Base-by-base conservation (phyloP, 2,797 vertebrate genomes). In the Malacoctenus gilli region DNA sequence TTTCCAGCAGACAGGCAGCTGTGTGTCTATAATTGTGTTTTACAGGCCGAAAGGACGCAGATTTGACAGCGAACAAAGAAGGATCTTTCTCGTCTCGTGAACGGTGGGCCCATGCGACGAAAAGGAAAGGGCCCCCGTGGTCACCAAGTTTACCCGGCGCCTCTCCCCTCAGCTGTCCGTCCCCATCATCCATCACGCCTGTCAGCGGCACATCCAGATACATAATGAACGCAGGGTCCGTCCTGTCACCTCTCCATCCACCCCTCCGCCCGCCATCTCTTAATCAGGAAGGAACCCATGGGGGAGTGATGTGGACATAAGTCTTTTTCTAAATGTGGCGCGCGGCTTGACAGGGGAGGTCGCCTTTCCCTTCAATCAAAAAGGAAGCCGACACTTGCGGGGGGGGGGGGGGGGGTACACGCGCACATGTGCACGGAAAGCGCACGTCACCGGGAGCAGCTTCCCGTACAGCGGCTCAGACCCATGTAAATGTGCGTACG, bases 341-440 rank as follows among this genome's bases (percentile, higher is more conserved):
- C 0, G 4, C 30, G 12, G 39, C 49, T 37, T 83, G 85, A 88
- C 82, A 75, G 55, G 25, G 57, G 71, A 85, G 80, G 81, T 82
- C 51, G 5, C 28, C 12, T 51, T 51, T 48, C 34, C 47, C 30
- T 67, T 87, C 64, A 49, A 44, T 86, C 83, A 88, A 65, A 59
- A 15, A n/a, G n/a, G 12, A 53, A 51, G 59, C 9, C 3, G 12
- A 59, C 43, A 58, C 40, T 25, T 22, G n/a, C 1, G 1, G 13
- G 4, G 12, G 4, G 28, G 8, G n/a, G 1, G 1, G 13, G 4
- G 12, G 4, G 28, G 8, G 42, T 36, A 31, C 0, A 0, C 32
- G 10, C 36, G 15, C 35, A 18, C 8, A 20, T 15, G 28, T 20
- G 15, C 37, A 46, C 20, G 30, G 28, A 25, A 21, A 28, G 54